Base-by-base conservation (phyloP, 1,140 invertebrate species). In the Dreissena polymorpha region DNA sequence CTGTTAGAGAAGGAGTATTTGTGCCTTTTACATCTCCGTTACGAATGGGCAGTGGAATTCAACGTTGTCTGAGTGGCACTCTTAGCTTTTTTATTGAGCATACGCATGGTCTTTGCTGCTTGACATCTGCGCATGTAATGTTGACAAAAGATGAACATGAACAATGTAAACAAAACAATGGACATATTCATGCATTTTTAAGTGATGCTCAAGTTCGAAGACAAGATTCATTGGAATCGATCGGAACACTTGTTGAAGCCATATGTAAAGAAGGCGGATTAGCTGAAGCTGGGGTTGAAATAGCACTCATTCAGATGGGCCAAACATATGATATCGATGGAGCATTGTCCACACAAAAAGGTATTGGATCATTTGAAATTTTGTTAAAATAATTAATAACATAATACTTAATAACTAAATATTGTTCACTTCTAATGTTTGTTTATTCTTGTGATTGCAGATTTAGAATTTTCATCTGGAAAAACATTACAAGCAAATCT, bases 81-180 rank as follows among this genome's bases (percentile, higher is more conserved):
- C 68, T 70, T 70, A 27, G 68, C 1, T 13, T 25, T 29, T 70
- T 70, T 21, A 70, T 70, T 70, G 68, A 70, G 39, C 68, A 70
- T 49, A 5, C 10, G 14, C 39, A 70, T 21, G 68, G 68, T 39
- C 10, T 50, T 12, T 70, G 68, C 49, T 25, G 68, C 27, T 16
- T 70, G n/a, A 70, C 39, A 14, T 70, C 6, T 49, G 68, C 68
- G 5, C 68, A 70, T 16, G 68, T 70, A 21, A 13, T 50, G 16
- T 7, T 70, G 18, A 29, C 27, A 21, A 21, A 16, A 8, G 39
- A 49, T 3, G 57, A 60, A 60, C 57, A n/a, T 60, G 16, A n/a
- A n/a, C 2, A 12, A 60, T 60, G 57, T 23, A 60, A 60, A 60
- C 21, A 60, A n/a, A 18, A 23, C 16, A 23, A 23, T 10, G 57